phyloP scores from a whole-genome alignment of 2,888 invertebrate species.

The Mesochorus sp. region DNA sequence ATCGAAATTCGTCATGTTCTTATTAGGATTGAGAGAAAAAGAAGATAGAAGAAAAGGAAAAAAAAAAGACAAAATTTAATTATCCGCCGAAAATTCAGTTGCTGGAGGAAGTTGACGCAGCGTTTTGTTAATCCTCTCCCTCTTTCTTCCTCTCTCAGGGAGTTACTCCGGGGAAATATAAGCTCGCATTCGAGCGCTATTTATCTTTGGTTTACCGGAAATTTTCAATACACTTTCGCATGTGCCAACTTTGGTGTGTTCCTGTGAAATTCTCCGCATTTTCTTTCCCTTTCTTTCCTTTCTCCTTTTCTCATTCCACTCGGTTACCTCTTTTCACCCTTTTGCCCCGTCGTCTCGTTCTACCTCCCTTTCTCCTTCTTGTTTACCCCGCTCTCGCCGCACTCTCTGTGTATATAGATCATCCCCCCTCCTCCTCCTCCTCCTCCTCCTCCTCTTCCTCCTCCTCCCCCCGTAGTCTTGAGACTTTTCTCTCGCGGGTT shows the following conservation, averaged over 20 bases:
- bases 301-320: slow-evolving; percentile 43
- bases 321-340: slow-evolving; percentile 44
- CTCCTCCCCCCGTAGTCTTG: background rate
- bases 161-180: too few species aligned
- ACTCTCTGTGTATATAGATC: slow-evolving; percentile 11
- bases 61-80: slow-evolving; percentile 29
- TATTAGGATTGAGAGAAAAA: background rate
- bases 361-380: slow-evolving; percentile 6
- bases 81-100: background rate
- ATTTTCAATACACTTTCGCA: slow-evolving; percentile 29
- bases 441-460: too few species aligned
- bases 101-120: background rate
- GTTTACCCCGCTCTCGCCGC: background rate
- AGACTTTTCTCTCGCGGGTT: slow-evolving; percentile 23
- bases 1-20: slow-evolving; percentile 12
- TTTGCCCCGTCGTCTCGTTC: background rate
- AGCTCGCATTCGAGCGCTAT: slow-evolving; percentile 4
- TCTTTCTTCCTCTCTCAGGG: too few species aligned
- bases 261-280: slow-evolving; percentile 28
- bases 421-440: too few species aligned
- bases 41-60: too few species aligned
- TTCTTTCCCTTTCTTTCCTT: slow-evolving; percentile 12
- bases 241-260: slow-evolving; percentile 1
- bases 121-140: slow-evolving; percentile 20
- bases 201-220: slow-evolving; percentile 44